Conservation (phyloP, 2,888 invertebrate genomes). For the Ennomos quercinarius region DNA sequence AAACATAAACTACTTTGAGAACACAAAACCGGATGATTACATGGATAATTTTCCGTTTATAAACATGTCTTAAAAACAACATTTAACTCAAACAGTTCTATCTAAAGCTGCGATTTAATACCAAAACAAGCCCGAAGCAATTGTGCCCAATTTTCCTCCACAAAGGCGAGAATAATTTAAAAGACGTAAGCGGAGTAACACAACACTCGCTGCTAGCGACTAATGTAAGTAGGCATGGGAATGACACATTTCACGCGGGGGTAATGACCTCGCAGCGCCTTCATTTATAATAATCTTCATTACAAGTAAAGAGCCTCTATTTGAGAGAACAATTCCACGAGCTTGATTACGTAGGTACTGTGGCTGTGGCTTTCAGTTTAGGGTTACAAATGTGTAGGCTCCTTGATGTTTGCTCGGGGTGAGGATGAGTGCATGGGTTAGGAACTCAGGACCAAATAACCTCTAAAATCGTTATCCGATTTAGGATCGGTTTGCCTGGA, state of each 20-base stretch:
- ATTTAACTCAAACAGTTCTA: too few relatives aligned
- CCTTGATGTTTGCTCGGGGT: conserved; percentile 18
- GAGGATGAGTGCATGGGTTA: background rate
- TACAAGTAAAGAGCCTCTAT: conserved; percentile 39
- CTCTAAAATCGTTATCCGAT: background rate
- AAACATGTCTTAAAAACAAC: too few relatives aligned
- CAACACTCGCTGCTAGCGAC: conserved; percentile 15
- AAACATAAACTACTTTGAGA: too few relatives aligned
- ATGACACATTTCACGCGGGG: conserved; percentile 32
- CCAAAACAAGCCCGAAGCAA: conserved; percentile 6
- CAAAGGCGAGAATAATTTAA: conserved; percentile 13
- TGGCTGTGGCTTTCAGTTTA: conserved; percentile 34
- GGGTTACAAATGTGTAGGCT: conserved; percentile 28
- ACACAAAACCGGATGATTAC: too few relatives aligned
- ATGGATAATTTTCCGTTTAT: too few relatives aligned
- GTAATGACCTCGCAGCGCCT: conserved; percentile 34
- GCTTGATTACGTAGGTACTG: conserved; percentile 37
- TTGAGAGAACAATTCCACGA: conserved; percentile 34
- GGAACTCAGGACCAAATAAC: conserved; percentile 3
- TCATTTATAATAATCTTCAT: conserved; percentile 41
- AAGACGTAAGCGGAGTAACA: conserved; percentile 13
- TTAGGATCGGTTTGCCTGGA: too few relatives aligned
- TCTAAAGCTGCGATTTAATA: too few relatives aligned
- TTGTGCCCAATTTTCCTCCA: conserved; percentile 3
- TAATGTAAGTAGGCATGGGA: conserved; percentile 33